Base-by-base conservation (phyloP, 1,140 invertebrate species). In the Brachionus angularis region DNA sequence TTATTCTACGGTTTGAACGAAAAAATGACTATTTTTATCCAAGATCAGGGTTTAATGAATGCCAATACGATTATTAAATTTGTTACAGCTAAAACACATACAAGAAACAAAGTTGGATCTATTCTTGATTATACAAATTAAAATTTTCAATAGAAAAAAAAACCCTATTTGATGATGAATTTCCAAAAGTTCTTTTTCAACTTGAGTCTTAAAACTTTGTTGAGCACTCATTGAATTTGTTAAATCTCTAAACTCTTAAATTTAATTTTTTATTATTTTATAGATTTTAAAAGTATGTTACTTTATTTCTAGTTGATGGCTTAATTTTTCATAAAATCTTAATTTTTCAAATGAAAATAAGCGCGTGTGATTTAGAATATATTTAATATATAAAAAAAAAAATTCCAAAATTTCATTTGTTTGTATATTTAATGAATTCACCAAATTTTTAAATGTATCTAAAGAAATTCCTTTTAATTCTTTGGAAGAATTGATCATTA, bases 351-450 rank as follows among this genome's bases (percentile, higher is more conserved):
- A 67, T 33, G 31, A 50, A 14, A 39, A 14, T 31, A 31, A n/a
- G 8, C 62, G 39, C 8, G 62, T 50, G 31, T 67, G 62, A 23
- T 67, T 47, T 3, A 67, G 42, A 18, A 67, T 33, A 50, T 67
- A 67, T 31, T 67, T 67, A 14, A 67, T 42, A 50, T 67, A 67
- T 7, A 67, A 14, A 29, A 67, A 67, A 50, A 47, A 67, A 33
- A 39, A 58, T 23, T 58, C 53, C 33, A 58, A 58, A 23, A 58
- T 39, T 58, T 58, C 33, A 58, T 10, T 39, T 58, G 27, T 39
- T 18, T 4, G 53, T 36, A 21, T 29, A 36, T 39, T 58, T 34
- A 18, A 18, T 39, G 5, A 58, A 16, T 39, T 58, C n/a, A n/a
- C n/a, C n/a, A n/a, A n/a, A n/a, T n/a, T n/a, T n/a, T n/a, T n/a